A percentile compares a stretch with the other conserved stretches of the same genome.
These are phyloP conservation scores for Sebastes alutus DNA, from an alignment of 2,797 vertebrate species.

Conservation along the genomic window DNA sequence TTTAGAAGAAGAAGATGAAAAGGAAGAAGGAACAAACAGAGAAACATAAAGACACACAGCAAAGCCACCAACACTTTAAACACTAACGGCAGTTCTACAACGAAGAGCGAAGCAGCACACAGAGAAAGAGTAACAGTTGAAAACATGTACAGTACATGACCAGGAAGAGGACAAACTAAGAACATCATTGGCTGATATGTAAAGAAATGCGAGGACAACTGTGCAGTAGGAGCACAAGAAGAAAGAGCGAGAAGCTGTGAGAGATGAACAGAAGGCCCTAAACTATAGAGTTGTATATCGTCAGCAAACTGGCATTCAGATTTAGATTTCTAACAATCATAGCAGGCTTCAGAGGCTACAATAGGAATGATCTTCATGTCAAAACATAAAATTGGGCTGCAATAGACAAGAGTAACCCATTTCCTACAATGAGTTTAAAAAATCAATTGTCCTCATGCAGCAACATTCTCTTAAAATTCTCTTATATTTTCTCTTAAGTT, in stretches of 20 bases:
- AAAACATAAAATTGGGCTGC: neutral
- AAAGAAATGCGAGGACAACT: neutral
- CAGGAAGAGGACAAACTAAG: constrained; percentile 5
- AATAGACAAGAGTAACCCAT: neutral
- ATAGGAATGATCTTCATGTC: neutral
- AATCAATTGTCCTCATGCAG: neutral
- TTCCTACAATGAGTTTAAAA: neutral
- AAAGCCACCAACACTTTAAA: constrained; percentile 59
- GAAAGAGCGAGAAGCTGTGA: neutral
- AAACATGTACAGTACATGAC: neutral
- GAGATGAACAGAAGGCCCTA: neutral
- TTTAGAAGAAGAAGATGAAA: constrained; percentile 84
- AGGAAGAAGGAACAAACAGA: constrained; percentile 83
- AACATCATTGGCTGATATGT: neutral
- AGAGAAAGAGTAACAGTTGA: constrained; percentile 14
- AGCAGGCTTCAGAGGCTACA: neutral
- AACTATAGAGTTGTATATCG: neutral
- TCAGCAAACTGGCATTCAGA: neutral
- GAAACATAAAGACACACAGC: constrained; percentile 71
- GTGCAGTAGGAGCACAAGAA: neutral
- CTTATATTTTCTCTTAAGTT: neutral
- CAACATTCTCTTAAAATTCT: neutral
- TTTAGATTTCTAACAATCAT: neutral
- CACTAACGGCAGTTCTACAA: constrained; percentile 35
- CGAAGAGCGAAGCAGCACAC: constrained; percentile 51